Conservation (phyloP, 2,888 invertebrate genomes). For the Thereva unica region DNA sequence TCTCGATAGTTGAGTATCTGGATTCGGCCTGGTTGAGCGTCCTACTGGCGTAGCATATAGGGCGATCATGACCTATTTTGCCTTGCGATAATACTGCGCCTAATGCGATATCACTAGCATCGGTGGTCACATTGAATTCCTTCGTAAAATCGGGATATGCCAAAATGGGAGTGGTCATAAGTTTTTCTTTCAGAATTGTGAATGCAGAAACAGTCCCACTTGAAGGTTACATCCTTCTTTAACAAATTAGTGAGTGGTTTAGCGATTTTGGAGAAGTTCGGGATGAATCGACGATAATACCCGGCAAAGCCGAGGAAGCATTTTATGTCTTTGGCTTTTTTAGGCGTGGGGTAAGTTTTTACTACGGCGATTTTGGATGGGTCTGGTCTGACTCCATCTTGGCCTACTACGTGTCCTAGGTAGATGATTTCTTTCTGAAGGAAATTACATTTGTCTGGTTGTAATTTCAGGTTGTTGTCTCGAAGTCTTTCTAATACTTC, state of each 20-base stretch:
- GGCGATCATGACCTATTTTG: too few species aligned
- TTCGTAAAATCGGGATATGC: too few species aligned
- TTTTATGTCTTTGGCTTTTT: slow-evolving; percentile 43
- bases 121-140: too few species aligned
- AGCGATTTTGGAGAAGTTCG: slow-evolving; percentile 13
- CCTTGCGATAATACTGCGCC: too few species aligned
- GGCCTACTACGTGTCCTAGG: slow-evolving; percentile 47
- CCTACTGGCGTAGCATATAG: too few species aligned
- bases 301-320: too few species aligned
- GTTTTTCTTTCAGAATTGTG: neutral
- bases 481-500: too few species aligned
- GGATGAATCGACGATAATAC: too few species aligned
- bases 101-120: too few species aligned
- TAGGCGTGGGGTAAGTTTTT: slow-evolving; percentile 35
- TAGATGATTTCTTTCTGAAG: slow-evolving; percentile 41
- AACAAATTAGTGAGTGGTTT: neutral
- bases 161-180: neutral
- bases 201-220: slow-evolving; percentile 17
- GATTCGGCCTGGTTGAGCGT: too few species aligned
- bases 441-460: slow-evolving; percentile 46
- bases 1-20: too few species aligned
- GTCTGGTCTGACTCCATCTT: slow-evolving; percentile 46
- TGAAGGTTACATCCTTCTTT: slow-evolving; percentile 5
- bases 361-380: slow-evolving; percentile 44
- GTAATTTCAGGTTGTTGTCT: slow-evolving; percentile 43